Evolutionary conservation across 2,888 invertebrate species (phyloP).

Genomic region (Onchidella celtica): DNA sequence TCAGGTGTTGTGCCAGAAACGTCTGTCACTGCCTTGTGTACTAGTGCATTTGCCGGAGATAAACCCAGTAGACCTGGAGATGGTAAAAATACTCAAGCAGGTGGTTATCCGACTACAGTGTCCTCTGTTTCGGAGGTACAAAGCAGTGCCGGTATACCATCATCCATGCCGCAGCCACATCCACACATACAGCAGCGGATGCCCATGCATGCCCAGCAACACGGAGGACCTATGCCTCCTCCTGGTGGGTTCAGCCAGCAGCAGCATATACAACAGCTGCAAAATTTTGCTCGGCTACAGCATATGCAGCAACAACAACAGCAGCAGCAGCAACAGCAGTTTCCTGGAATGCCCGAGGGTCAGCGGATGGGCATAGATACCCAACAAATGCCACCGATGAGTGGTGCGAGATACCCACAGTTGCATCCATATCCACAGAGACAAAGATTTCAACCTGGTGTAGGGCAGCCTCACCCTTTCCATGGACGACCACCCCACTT

Average conservation of each 20-base stretch:
- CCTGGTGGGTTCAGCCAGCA: constrained; percentile 50
- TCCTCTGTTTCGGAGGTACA: constrained; percentile 26
- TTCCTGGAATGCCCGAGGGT: constrained; percentile 27
- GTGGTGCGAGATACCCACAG: constrained; percentile 49
- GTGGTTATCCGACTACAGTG: neutral
- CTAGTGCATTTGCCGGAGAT: constrained; percentile 15
- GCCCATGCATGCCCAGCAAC: constrained; percentile 36
- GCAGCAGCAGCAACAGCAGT: constrained; percentile 49
- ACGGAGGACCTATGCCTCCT: constrained; percentile 27
- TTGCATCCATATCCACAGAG: constrained; percentile 17
- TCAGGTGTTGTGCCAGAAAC: constrained; percentile 13
- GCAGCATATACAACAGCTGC: constrained; percentile 45
- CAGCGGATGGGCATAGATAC: constrained; percentile 38
- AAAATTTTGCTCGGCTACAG: constrained; percentile 44
- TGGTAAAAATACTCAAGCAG: constrained; percentile 19
- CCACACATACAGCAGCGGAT: constrained; percentile 37
- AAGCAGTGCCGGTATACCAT: neutral
- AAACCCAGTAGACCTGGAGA: neutral
- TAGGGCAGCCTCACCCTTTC: constrained; percentile 25
- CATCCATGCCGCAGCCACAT: constrained; percentile 8
- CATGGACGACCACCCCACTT: constrained; percentile 46
- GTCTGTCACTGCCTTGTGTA: neutral
- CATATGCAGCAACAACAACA: no score
- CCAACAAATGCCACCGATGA: constrained; percentile 40
- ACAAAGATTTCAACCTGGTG: constrained; percentile 38